Conservation (phyloP, 1,140 invertebrate genomes). For the Drosophila auraria region DNA sequence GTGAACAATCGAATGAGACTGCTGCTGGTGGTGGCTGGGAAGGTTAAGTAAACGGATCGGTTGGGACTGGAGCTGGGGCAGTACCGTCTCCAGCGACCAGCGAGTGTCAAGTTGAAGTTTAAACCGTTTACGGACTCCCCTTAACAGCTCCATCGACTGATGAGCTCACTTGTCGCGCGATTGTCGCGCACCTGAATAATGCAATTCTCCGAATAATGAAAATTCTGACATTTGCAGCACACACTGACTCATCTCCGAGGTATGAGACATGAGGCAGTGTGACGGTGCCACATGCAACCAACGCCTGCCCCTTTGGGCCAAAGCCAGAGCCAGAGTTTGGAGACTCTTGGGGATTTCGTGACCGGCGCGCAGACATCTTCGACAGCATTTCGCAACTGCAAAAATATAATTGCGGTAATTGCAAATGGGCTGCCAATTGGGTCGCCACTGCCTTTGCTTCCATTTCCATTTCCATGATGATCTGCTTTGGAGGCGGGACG, state of each 20-base stretch:
- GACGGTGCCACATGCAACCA: slow-evolving; percentile 29
- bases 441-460: slow-evolving; percentile 37
- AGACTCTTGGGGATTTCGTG: slow-evolving; percentile 57
- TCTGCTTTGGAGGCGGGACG: slow-evolving; percentile 43
- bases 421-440: slow-evolving; percentile 75
- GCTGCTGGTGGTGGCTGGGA: slow-evolving; percentile 29
- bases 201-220: slow-evolving; percentile 41
- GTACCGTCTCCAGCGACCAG: slow-evolving; percentile 1
- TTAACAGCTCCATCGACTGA: slow-evolving; percentile 36
- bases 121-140: slow-evolving; percentile 59
- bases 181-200: slow-evolving; percentile 20
- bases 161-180: slow-evolving; percentile 39
- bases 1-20: slow-evolving; percentile 52
- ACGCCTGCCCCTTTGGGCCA: slow-evolving; percentile 50
- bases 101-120: slow-evolving; percentile 82
- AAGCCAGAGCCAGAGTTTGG: neutral
- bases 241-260: slow-evolving; percentile 51
- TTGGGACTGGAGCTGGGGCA: slow-evolving; percentile 3
- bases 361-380: slow-evolving; percentile 56
- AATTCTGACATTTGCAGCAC: slow-evolving; percentile 71
- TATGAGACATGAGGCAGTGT: slow-evolving; percentile 13
- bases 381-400: slow-evolving; percentile 54
- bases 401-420: slow-evolving; percentile 75
- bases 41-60: slow-evolving; percentile 66
- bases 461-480: slow-evolving; percentile 31